Evolutionary conservation across 2,113 vertebrate species (phyloP), one percentile per base, ranked within the genome.

Genomic region (Ciconia maguari): DNA sequence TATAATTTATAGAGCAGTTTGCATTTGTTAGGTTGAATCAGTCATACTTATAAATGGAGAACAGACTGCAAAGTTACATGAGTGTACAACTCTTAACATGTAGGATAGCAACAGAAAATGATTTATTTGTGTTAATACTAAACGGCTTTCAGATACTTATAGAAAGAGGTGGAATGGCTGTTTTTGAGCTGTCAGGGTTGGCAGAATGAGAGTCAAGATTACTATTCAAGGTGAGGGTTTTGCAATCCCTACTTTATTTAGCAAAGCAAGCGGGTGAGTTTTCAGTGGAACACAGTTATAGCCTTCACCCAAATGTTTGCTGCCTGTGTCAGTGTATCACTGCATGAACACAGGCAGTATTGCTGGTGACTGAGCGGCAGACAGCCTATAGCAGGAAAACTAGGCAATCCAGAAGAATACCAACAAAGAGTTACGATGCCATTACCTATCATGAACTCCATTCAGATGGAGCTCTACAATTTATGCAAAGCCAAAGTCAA

Each of bases 1-100:
- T 74, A 78, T 93, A 93, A 96, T 90, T 89, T 74, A 94, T 89
- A 68, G 57, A 75, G 51, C 42, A 87, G 34, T 92, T 89, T 96
- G 90, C 52, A 68, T n/a, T 90, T 95, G 76, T 84, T 84, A 36
- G 30, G 34, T 64, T 92, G 54, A 89, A 90, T 92, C 65, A 80
- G 49, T 69, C 42, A 42, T 17, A 54, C 42, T 61, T 57, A n/a
- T 12, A 76, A 65, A 36, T 4, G 4, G 46, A 88, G 44, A 81
- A 30, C 25, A 83, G 69, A 17, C 51, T 79, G 38, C 46, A 76
- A 94, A 94, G 55, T 69, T 87, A 71, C 29, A 34, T 0, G 1
- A 84, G 41, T 7, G 7, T 64, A 55, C n/a, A 12, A 18, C 62
- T 79, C 58, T 52, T 25, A 90, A 76, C 36, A 49, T 70, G 42